These are phyloP conservation scores for Sminthurides bifidus DNA, from an alignment of 1,140 invertebrate genomes.

Conservation along the genomic window DNA sequence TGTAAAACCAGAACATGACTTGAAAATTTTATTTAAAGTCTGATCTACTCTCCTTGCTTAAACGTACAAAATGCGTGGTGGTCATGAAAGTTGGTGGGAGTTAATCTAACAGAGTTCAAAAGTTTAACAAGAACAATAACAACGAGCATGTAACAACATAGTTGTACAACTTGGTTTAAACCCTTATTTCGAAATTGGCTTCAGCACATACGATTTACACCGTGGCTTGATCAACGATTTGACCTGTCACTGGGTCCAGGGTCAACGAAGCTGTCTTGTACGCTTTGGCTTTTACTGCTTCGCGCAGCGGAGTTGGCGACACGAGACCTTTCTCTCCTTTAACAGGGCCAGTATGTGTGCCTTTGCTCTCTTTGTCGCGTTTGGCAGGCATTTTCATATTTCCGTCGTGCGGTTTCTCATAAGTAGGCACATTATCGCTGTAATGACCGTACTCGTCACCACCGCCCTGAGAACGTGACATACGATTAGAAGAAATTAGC, in stretches of 20 bases:
- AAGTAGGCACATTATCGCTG: slow-evolving; percentile 34
- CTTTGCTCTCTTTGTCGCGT: slow-evolving; percentile 4
- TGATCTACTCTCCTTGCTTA: too few relatives aligned
- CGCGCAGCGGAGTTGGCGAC: not conserved
- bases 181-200: slow-evolving; percentile 19
- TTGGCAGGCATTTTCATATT: slow-evolving; percentile 13
- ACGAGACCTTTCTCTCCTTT: not conserved
- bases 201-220: slow-evolving; percentile 30
- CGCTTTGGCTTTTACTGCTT: not conserved
- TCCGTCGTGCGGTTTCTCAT: slow-evolving; percentile 14
- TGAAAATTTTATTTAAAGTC: too few relatives aligned
- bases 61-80: too few relatives aligned
- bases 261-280: not conserved
- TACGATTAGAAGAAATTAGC: not conserved
- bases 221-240: slow-evolving; percentile 30
- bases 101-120: too few relatives aligned
- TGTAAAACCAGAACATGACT: too few relatives aligned
- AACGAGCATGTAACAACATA: not conserved
- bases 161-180: not conserved
- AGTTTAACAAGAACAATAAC: slow-evolving; percentile 9
- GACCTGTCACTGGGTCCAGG: slow-evolving; percentile 28
- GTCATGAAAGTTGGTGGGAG: too few relatives aligned
- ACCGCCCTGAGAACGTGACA: slow-evolving; percentile 6
- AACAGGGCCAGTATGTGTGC: not conserved
- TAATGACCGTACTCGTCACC: slow-evolving; percentile 30